A percentile compares a stretch with the other conserved stretches of the same genome.
Evolutionary conservation across 2,113 vertebrate genomes (phyloP).

Genomic region (Tympanuchus pallidicinctus): DNA sequence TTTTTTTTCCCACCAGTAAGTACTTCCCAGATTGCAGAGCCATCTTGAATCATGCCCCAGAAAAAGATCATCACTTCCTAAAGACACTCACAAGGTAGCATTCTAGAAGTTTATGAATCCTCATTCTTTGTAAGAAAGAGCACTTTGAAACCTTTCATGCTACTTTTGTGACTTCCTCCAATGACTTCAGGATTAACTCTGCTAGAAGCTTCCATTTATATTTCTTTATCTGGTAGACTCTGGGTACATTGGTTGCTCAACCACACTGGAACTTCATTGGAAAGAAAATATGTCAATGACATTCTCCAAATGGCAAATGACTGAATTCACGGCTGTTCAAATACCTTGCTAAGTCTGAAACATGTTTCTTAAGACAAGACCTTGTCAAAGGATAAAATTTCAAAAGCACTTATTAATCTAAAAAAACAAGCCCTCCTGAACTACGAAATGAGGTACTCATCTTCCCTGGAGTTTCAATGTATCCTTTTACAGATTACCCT

Average conservation of each 20-base stretch:
- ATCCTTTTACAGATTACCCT: constrained; percentile 39
- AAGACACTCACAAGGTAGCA: background rate
- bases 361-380: constrained; percentile 5
- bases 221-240: background rate
- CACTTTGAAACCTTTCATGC: background rate
- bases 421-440: constrained; percentile 49
- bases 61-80: background rate
- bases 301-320: constrained; percentile 27
- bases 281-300: constrained; percentile 7
- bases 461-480: background rate
- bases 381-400: constrained; percentile 49
- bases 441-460: constrained; percentile 12
- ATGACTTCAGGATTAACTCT: background rate
- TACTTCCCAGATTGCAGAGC: background rate
- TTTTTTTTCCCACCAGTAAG: background rate
- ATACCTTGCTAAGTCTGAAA: constrained; percentile 41
- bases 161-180: background rate
- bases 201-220: background rate
- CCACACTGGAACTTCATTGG: constrained; percentile 10
- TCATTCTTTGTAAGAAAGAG: background rate
- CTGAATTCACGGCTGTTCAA: constrained; percentile 34
- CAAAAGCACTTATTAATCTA: constrained; percentile 52
- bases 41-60: background rate
- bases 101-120: background rate
- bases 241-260: background rate